phyloP scores from a whole-genome alignment of 1,140 invertebrate genomes.

The Eurosta solidaginis region DNA sequence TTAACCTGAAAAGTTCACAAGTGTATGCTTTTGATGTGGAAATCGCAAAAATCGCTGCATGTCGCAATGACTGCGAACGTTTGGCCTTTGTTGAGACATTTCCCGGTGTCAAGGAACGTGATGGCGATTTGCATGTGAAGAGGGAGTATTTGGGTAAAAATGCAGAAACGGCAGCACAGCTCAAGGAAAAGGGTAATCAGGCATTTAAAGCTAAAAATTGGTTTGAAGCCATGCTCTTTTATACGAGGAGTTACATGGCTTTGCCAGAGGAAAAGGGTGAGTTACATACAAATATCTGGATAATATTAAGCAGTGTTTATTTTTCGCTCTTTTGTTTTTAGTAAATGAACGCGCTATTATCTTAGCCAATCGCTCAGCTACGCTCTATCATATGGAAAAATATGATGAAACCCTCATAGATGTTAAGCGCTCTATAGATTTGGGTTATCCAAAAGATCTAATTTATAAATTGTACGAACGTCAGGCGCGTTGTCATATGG shows the following conservation, averaged over 20 bases:
- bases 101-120: conserved; percentile 42
- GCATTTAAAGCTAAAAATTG: conserved; percentile 79
- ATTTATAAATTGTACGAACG: conserved; percentile 79
- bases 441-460: conserved; percentile 76
- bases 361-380: conserved; percentile 86
- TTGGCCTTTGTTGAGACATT: conserved; percentile 52
- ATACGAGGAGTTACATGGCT: conserved; percentile 72
- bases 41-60: conserved; percentile 38
- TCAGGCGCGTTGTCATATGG: conserved; percentile 75
- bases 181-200: conserved; percentile 78
- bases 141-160: conserved; percentile 65
- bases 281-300: neutral
- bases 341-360: conserved; percentile 73
- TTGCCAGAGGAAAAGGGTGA: conserved; percentile 71
- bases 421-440: conserved; percentile 70
- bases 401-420: conserved; percentile 72
- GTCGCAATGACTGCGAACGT: conserved; percentile 52
- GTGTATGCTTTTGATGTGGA: conserved; percentile 38
- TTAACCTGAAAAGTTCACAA: conserved; percentile 48
- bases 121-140: conserved; percentile 48
- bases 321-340: conserved; percentile 38
- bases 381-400: conserved; percentile 77
- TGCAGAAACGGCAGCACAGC: conserved; percentile 65
- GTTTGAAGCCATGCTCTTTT: conserved; percentile 72
- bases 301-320: neutral